Evolutionary conservation across 1,140 invertebrate species (phyloP), one percentile per base, ranked within the genome.

Genomic region (Pseudomyrmex sp.): DNA sequence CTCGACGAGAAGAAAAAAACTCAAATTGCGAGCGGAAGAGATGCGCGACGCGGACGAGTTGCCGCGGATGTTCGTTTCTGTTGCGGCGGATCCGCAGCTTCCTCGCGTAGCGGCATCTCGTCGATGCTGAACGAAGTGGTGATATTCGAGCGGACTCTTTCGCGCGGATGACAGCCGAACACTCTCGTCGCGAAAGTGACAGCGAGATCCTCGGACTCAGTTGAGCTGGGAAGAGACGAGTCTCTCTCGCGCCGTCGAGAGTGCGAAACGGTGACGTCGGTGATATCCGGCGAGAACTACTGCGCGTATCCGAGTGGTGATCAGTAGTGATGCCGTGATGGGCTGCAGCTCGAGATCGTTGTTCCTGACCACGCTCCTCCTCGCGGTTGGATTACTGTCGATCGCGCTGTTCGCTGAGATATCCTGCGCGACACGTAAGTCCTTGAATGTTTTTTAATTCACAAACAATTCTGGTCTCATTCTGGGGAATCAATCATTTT

Each of bases 311-410:
- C 66, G 87, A 84, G 86, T 91, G 84, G 88, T 91, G 86, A 89
- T 90, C 90, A 72, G 93, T 91, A 92, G 92, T 93, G 89, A 94
- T 93, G 93, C 93, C 93, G 93, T 94, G 93, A 94, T 93, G 93
- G 93, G 93, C 91, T 90, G 90, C 93, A 91, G 91, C 90, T 93
- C 91, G 89, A 91, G 92, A 90, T 91, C 91, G 80, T 93, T 91
- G 89, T 91, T 92, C 86, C 87, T 91, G 89, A 90, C 92, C 92
- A 91, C 92, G 85, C 91, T 92, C 89, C 90, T 93, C 85, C 89
- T 93, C 86, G 91, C 91, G 91, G 92, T 86, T 88, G 92, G 91
- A 91, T 88, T 93, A 89, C 86, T 93, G 79, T 88, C 87, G 68
- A 89, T 92, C 82, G 85, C 90, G 82, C 76, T 93, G 54, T 82